A percentile compares a stretch with the other conserved stretches of the same genome.
These are phyloP conservation scores for Mastomys natalensis DNA, from an alignment of 2,113 vertebrate species.

Conservation along the genomic window DNA sequence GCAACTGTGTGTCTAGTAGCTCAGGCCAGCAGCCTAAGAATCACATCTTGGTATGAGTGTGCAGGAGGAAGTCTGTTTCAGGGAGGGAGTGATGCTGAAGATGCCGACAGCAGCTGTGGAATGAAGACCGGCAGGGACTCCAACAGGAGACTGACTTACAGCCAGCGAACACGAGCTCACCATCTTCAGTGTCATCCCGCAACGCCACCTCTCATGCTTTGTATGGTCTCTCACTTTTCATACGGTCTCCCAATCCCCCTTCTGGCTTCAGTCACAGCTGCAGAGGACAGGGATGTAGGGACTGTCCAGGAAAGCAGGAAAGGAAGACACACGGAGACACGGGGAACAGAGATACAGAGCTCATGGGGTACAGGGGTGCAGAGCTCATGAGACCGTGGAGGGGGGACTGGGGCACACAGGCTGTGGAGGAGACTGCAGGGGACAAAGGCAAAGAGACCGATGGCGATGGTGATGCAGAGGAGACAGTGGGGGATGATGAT, in stretches of 20 bases:
- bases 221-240: no score
- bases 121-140: background rate
- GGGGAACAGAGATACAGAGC: background rate
- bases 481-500: background rate
- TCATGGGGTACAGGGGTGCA: background rate
- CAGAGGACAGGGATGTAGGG: no score
- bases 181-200: fast-evolving
- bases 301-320: background rate
- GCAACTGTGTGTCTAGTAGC: fast-evolving
- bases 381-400: no score
- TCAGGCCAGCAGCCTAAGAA: fast-evolving
- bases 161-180: fast-evolving
- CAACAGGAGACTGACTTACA: fast-evolving
- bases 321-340: background rate
- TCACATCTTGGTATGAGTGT: fast-evolving
- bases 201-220: fast-evolving
- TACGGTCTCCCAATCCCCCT: background rate
- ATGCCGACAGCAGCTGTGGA: fast-evolving
- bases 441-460: background rate
- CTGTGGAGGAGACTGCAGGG: background rate
- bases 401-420: background rate
- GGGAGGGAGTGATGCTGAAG: background rate
- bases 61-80: fast-evolving
- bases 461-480: background rate
- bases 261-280: background rate